phyloP scores from a whole-genome alignment of 2,888 invertebrate species.

The Brachynemurus nebulosus region DNA sequence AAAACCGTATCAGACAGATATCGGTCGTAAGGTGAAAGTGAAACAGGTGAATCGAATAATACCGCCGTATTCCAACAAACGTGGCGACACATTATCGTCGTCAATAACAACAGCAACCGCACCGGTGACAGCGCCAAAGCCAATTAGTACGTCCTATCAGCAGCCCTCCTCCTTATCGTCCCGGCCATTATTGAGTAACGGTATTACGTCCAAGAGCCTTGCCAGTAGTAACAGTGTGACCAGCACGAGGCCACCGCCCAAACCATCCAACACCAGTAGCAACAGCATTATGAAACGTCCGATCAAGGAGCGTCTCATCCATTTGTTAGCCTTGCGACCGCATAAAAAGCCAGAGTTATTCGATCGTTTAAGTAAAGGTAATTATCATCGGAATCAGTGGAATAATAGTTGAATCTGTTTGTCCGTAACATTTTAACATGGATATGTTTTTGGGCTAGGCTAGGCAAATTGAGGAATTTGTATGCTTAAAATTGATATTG shows the following conservation, averaged over 20 bases:
- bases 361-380: slow-evolving; percentile 67
- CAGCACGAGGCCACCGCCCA: slow-evolving; percentile 33
- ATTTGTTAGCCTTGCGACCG: slow-evolving; percentile 81
- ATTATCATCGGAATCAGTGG: too few relatives aligned
- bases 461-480: too few relatives aligned
- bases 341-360: slow-evolving; percentile 88
- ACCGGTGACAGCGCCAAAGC: slow-evolving; percentile 7
- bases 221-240: slow-evolving; percentile 30
- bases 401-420: too few relatives aligned
- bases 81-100: too few relatives aligned
- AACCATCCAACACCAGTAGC: slow-evolving; percentile 35
- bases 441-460: too few relatives aligned
- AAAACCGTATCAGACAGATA: slow-evolving; percentile 80
- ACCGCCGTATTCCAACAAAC: too few relatives aligned
- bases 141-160: slow-evolving; percentile 2
- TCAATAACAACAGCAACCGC: slow-evolving; percentile 1
- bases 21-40: slow-evolving; percentile 76
- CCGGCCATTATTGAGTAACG: slow-evolving; percentile 24
- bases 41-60: slow-evolving; percentile 31
- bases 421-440: too few relatives aligned
- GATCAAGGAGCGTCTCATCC: slow-evolving; percentile 82
- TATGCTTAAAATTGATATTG: too few relatives aligned
- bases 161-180: slow-evolving; percentile 26
- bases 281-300: slow-evolving; percentile 61
- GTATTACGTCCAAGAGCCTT: slow-evolving; percentile 21